Percentiles rank a stretch among this genome's conserved stretches.
These are phyloP conservation scores for Mustela lutreola DNA, from an alignment of 2,113 vertebrate species.

Conservation along the genomic window DNA sequence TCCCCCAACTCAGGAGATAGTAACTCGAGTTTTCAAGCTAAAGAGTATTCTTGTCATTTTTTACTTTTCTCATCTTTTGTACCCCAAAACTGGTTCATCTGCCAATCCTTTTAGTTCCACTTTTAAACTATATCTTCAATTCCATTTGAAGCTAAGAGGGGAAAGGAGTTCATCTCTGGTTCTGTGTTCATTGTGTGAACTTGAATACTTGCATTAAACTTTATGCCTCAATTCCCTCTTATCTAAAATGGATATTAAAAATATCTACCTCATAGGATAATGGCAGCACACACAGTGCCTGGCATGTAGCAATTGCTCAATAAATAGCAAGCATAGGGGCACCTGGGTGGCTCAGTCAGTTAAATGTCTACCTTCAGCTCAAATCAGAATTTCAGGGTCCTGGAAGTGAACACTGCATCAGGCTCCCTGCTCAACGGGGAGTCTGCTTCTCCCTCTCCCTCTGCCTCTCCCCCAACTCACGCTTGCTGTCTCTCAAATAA, in stretches of 20 bases:
- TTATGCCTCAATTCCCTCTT: background rate
- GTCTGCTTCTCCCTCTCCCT: background rate
- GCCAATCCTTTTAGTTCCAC: background rate
- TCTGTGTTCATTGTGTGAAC: background rate
- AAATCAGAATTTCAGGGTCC: background rate
- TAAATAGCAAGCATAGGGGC: background rate
- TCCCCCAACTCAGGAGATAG: background rate
- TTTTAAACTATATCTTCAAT: background rate
- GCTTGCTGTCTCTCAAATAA: background rate
- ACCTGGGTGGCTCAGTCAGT: background rate
- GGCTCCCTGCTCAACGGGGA: background rate
- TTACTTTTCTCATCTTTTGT: background rate
- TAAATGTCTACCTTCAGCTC: background rate
- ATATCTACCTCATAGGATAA: background rate
- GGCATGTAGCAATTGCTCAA: background rate
- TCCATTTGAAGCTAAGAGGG: background rate
- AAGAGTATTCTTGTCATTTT: background rate
- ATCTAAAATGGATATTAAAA: background rate
- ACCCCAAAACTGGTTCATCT: background rate
- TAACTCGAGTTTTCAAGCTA: background rate
- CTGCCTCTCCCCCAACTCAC: background rate
- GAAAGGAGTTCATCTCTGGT: background rate
- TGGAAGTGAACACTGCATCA: background rate
- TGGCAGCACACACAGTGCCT: background rate
- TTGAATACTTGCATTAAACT: background rate